A percentile compares a stretch with the other conserved stretches of the same genome.
Conservation (phyloP, 2,888 invertebrate species). For the Sabatieria punctata region DNA sequence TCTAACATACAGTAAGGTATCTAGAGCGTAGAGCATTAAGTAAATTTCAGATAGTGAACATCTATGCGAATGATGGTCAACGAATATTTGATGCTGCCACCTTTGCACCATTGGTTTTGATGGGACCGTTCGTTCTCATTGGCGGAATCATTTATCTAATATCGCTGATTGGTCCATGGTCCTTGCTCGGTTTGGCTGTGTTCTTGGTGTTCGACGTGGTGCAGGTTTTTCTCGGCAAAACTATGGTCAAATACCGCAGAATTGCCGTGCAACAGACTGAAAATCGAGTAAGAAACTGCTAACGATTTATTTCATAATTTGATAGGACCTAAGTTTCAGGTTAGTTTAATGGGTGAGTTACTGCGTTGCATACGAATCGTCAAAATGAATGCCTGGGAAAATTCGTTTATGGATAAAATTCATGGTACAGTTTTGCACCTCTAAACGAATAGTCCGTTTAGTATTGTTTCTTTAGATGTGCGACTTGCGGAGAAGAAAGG, state of each 20-base stretch:
- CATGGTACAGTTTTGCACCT: conserved; percentile 12
- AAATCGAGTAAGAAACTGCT: conserved; percentile 15
- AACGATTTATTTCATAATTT: background rate
- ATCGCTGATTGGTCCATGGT: conserved; percentile 34
- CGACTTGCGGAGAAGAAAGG: conserved; percentile 40
- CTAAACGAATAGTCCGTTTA: background rate
- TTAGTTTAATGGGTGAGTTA: conserved; percentile 43
- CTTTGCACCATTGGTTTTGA: conserved; percentile 33
- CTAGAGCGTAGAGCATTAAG: no score
- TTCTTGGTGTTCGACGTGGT: conserved; percentile 32
- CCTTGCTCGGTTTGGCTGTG: conserved; percentile 32
- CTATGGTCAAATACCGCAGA: conserved; percentile 24
- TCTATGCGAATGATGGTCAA: conserved; percentile 37
- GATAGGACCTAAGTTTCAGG: conserved; percentile 19
- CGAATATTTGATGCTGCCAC: conserved; percentile 35
- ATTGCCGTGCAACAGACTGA: conserved; percentile 26
- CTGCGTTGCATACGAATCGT: conserved; percentile 44
- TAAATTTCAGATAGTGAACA: conserved; percentile 34
- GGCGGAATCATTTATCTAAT: conserved; percentile 32
- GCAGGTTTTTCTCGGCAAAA: conserved; percentile 28
- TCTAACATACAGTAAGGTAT: no score
- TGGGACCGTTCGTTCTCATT: conserved; percentile 34
- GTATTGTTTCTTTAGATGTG: conserved; percentile 33
- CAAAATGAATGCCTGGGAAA: conserved; percentile 50
- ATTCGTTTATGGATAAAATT: conserved; percentile 41